phyloP scores from a whole-genome alignment of 2,797 vertebrate species.

The Silurus lanzhouensis region DNA sequence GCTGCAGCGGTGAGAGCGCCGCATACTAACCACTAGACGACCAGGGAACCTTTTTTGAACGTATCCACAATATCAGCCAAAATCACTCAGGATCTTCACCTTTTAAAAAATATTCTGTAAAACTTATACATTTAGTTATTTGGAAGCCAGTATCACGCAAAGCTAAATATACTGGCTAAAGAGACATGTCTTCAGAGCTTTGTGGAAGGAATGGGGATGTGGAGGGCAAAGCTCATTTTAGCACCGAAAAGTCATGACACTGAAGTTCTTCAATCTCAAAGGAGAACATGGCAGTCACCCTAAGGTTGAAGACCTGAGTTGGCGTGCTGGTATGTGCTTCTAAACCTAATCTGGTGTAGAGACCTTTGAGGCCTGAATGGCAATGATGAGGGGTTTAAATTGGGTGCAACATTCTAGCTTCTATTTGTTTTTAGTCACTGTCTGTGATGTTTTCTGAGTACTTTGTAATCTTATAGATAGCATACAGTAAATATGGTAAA shows the following conservation, averaged over 20 bases:
- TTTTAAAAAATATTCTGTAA: no score
- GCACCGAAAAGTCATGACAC: not conserved
- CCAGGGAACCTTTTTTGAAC: no score
- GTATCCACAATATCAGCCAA: no score
- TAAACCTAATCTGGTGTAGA: conserved; percentile 6
- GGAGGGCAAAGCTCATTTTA: not conserved
- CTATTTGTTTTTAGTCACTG: not conserved
- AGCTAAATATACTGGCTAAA: not conserved
- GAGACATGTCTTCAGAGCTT: not conserved
- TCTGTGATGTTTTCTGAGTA: not conserved
- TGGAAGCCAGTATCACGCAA: not conserved
- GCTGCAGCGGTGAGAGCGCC: no score
- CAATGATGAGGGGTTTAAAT: not conserved
- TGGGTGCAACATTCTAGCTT: not conserved
- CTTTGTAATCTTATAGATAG: not conserved
- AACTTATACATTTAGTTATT: not conserved
- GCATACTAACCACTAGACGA: no score
- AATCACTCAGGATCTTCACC: no score
- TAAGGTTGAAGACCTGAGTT: conserved; percentile 15
- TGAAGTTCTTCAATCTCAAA: not conserved
- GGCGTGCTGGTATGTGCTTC: not conserved
- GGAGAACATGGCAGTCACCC: not conserved
- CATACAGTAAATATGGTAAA: not conserved
- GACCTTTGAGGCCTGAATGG: not conserved
- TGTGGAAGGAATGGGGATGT: not conserved